A percentile compares a stretch with the other conserved stretches of the same genome.
Conservation (phyloP, 2,113 vertebrate genomes). For the Mixornis gularis region DNA sequence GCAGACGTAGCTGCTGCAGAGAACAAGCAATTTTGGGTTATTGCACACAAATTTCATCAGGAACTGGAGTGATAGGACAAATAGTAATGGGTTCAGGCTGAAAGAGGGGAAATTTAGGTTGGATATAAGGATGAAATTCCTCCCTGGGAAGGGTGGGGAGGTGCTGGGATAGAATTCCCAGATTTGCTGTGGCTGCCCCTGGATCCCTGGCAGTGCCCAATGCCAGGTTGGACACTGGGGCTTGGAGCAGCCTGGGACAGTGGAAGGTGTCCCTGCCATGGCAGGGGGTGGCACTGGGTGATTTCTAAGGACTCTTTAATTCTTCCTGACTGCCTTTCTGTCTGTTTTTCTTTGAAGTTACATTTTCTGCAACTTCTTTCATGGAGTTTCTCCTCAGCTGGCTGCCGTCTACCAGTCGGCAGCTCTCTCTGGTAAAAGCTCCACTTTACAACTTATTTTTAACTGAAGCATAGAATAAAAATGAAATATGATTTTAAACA, state of each 20-base stretch:
- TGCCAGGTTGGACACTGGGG: too few relatives aligned
- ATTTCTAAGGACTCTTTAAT: neutral
- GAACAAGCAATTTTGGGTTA: neutral
- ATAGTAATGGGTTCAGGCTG: neutral
- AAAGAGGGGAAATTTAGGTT: neutral
- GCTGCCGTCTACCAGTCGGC: neutral
- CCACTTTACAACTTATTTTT: neutral
- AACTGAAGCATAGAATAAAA: neutral
- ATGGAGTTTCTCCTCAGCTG: neutral
- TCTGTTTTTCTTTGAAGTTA: neutral
- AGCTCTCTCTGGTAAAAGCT: neutral
- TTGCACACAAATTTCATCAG: neutral
- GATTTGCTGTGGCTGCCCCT: too few relatives aligned
- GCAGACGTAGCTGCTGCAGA: neutral
- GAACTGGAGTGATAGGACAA: neutral
- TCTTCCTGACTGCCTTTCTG: neutral
- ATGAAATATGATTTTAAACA: constrained; percentile 13
- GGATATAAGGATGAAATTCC: rapidly evolving
- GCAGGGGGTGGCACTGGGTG: neutral
- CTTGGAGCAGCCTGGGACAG: too few relatives aligned
- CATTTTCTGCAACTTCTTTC: neutral
- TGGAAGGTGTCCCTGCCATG: too few relatives aligned
- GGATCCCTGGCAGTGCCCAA: too few relatives aligned
- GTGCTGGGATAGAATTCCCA: too few relatives aligned
- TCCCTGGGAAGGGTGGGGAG: rapidly evolving